These are phyloP conservation scores for Semnornis frantzii DNA, from an alignment of 2,113 vertebrate species.

Conservation along the genomic window DNA sequence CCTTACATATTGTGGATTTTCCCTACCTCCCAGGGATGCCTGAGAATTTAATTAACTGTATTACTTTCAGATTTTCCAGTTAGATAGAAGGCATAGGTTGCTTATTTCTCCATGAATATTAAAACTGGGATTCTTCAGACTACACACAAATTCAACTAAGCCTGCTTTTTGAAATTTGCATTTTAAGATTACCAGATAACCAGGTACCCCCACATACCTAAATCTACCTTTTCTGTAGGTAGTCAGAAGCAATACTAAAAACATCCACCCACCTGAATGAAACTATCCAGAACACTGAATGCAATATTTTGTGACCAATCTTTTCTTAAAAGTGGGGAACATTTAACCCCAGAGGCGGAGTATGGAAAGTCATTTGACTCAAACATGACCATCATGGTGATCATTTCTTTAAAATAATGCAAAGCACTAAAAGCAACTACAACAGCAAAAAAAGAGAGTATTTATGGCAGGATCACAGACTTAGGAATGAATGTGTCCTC, in stretches of 20 bases:
- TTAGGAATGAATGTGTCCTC: not conserved
- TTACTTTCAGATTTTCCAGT: not conserved
- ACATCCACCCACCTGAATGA: not conserved
- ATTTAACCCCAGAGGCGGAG: not conserved
- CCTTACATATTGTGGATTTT: not conserved
- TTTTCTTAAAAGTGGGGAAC: not conserved
- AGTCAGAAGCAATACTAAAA: not conserved
- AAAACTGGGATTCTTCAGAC: not conserved
- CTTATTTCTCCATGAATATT: not conserved
- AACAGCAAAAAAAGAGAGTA: not conserved
- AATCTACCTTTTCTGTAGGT: not conserved
- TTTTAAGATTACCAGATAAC: not conserved
- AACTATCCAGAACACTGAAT: not conserved
- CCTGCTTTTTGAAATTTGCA: not conserved
- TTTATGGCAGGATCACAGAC: constrained; percentile 35
- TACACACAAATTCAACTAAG: not conserved
- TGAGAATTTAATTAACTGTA: not conserved
- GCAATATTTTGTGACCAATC: not conserved
- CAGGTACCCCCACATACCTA: not conserved
- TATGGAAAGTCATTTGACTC: not conserved
- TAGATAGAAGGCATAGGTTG: not conserved
- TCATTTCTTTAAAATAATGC: not conserved
- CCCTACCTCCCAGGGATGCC: not conserved
- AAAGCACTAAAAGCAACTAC: not conserved
- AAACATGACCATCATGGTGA: not conserved